phyloP scores from a whole-genome alignment of 2,888 invertebrate species.

The Stictocephala bisonia region DNA sequence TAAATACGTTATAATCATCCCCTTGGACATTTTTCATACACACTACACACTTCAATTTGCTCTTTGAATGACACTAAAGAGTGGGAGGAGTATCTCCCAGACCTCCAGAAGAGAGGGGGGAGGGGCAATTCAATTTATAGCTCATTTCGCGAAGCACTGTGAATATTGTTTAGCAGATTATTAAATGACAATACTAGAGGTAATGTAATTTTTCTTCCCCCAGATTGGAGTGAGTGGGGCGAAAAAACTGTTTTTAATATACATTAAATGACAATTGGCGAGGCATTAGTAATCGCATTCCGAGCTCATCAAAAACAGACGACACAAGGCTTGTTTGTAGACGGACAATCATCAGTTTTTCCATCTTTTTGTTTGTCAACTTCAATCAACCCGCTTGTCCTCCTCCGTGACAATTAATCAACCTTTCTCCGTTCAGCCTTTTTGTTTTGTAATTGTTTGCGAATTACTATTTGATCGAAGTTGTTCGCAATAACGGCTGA shows the following conservation, averaged over 20 bases:
- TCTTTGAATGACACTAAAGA: not conserved
- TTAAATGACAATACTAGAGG: conserved; percentile 56
- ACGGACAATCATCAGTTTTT: too few species aligned
- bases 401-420: too few species aligned
- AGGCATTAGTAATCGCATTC: not conserved
- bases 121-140: conserved; percentile 57
- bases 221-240: not conserved
- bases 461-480: too few species aligned
- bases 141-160: conserved; percentile 56
- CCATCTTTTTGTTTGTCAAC: too few species aligned
- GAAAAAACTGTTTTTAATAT: conserved; percentile 14
- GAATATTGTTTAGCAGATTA: conserved; percentile 55
- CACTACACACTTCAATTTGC: not conserved
- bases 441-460: too few species aligned
- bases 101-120: not conserved
- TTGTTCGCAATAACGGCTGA: too few species aligned
- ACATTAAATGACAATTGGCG: conserved; percentile 11
- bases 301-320: not conserved
- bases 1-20: too few species aligned
- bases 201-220: conserved; percentile 48
- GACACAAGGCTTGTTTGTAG: too few species aligned
- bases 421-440: too few species aligned
- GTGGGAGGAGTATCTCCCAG: not conserved
- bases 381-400: too few species aligned
- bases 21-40: too few species aligned